Percentiles rank a stretch among this genome's conserved stretches.
phyloP scores from a whole-genome alignment of 2,888 invertebrate genomes.

The Sussaba pulchella region DNA sequence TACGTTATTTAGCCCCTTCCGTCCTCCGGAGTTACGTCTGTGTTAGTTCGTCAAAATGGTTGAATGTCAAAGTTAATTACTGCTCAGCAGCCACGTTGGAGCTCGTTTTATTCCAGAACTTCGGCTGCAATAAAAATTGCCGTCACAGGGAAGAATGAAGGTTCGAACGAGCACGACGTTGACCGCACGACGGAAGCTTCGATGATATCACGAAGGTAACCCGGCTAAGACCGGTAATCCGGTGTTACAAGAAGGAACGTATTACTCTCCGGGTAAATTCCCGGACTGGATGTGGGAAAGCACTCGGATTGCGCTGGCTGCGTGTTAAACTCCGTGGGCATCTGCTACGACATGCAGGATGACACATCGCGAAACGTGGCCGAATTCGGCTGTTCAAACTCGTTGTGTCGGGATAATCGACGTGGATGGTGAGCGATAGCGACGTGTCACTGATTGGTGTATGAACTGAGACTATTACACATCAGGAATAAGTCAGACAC shows the following conservation, averaged over 20 bases:
- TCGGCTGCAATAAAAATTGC: no score
- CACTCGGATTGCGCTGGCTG: constrained; percentile 18
- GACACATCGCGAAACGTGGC: background rate
- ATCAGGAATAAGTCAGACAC: no score
- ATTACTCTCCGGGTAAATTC: constrained; percentile 10
- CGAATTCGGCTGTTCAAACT: constrained; percentile 1
- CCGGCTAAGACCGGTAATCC: constrained; percentile 12
- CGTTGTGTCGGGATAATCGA: background rate
- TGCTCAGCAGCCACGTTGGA: constrained; percentile 3
- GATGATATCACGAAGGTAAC: constrained; percentile 22
- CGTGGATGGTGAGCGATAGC: background rate
- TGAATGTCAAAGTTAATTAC: constrained; percentile 30
- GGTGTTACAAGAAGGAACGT: constrained; percentile 15
- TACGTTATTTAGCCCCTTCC: background rate
- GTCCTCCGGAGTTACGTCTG: background rate
- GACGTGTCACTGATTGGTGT: background rate
- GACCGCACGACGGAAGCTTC: constrained; percentile 13
- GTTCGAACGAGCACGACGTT: background rate
- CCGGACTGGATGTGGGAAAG: background rate
- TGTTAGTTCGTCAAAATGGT: background rate
- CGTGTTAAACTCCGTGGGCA: constrained; percentile 1
- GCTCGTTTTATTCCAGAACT: background rate
- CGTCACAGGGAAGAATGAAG: no score
- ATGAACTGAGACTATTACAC: no score
- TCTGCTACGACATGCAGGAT: background rate